Percentiles rank a stretch among this genome's conserved stretches.
phyloP scores from a whole-genome alignment of 2,888 invertebrate species.

The Tortrix viridana region DNA sequence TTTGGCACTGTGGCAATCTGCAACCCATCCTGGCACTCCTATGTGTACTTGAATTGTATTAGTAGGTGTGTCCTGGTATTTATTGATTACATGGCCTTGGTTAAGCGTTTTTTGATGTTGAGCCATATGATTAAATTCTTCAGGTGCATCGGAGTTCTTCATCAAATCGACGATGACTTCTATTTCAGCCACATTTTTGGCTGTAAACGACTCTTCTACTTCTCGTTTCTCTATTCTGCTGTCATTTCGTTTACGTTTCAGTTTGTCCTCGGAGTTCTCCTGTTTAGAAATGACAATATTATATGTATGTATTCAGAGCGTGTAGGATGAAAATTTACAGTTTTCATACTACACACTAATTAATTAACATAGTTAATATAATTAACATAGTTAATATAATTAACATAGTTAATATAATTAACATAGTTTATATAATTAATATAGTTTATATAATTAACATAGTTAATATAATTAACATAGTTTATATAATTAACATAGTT shows the following conservation, averaged over 20 bases:
- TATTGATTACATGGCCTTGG: neutral
- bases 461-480: no score
- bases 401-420: no score
- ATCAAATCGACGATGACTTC: conserved; percentile 45
- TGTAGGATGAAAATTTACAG: no score
- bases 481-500: no score
- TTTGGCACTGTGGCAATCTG: conserved; percentile 44
- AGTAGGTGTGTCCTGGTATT: conserved; percentile 32
- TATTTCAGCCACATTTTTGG: conserved; percentile 28
- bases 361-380: no score
- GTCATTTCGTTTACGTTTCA: neutral
- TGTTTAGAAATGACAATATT: neutral
- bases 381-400: no score
- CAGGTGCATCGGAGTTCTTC: conserved; percentile 45
- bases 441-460: no score
- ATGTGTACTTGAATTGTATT: conserved; percentile 70
- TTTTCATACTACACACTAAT: no score
- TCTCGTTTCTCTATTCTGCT: neutral
- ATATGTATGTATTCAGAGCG: no score
- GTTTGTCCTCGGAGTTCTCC: neutral
- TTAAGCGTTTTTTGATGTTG: neutral
- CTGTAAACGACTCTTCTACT: conserved; percentile 5
- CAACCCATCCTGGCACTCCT: conserved; percentile 55
- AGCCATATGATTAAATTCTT: neutral
- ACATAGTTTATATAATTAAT: no score